These are phyloP conservation scores for Lanistes nyassanus DNA, from an alignment of 1,140 invertebrate genomes.

Conservation along the genomic window DNA sequence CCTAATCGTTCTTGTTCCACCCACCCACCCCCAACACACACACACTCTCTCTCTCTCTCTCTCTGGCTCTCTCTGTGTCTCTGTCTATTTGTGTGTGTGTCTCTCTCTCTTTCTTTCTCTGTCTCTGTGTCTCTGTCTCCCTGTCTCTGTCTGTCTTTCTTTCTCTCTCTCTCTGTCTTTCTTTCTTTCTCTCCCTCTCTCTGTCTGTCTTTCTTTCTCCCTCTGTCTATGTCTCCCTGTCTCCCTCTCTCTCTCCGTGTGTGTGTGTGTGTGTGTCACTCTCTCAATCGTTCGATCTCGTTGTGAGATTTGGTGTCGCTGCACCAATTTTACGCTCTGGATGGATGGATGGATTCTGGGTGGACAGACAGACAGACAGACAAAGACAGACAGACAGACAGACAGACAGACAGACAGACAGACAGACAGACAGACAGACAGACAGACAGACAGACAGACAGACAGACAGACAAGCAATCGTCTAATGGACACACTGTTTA, in stretches of 20 bases:
- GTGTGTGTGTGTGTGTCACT: background rate
- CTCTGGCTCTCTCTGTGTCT: background rate
- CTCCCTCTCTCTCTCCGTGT: background rate
- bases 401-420: constrained; percentile 1
- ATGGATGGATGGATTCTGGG: background rate
- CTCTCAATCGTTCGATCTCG: constrained; percentile 5
- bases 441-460: background rate
- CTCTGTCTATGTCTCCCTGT: background rate
- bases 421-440: background rate
- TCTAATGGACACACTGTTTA: no score
- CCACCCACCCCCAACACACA: no score
- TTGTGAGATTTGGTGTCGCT: background rate
- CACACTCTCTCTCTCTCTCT: background rate
- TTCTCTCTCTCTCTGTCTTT: background rate
- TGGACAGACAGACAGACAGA: background rate
- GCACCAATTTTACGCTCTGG: no score
- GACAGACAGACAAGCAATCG: background rate
- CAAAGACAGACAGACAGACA: background rate
- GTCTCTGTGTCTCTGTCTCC: background rate
- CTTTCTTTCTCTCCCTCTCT: background rate
- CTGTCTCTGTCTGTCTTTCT: background rate
- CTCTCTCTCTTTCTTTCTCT: background rate
- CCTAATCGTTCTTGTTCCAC: no score
- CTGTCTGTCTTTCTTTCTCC: background rate
- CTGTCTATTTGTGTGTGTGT: background rate